These are phyloP conservation scores for Drosophila persimilis DNA, from an alignment of 1,140 invertebrate species.

Conservation along the genomic window DNA sequence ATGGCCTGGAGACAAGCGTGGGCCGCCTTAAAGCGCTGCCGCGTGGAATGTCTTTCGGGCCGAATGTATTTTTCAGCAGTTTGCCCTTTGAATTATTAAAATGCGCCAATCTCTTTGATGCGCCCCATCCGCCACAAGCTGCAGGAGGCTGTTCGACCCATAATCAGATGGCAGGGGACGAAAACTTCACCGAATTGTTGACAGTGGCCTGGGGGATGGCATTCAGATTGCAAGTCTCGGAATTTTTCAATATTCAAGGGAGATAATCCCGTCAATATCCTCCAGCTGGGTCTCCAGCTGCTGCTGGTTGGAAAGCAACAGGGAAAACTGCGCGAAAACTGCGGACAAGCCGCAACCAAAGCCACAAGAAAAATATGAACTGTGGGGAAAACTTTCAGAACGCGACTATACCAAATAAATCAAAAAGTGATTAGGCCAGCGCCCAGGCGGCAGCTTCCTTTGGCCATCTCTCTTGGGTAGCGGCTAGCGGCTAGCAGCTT, in stretches of 20 bases:
- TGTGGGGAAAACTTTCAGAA: conserved; percentile 60
- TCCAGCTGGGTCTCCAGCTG: conserved; percentile 23
- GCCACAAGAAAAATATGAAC: conserved; percentile 63
- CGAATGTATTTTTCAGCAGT: conserved; percentile 42
- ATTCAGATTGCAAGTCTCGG: conserved; percentile 23
- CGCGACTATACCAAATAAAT: conserved; percentile 67
- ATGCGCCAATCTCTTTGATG: conserved; percentile 61
- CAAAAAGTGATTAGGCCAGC: conserved; percentile 75
- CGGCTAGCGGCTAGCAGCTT: neutral
- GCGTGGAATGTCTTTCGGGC: conserved; percentile 21
- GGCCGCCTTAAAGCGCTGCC: conserved; percentile 27
- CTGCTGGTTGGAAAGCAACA: conserved; percentile 36
- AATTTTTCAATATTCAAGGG: conserved; percentile 49
- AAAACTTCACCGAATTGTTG: conserved; percentile 49
- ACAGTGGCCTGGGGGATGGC: conserved; percentile 23
- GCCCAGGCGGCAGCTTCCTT: neutral
- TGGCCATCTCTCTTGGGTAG: too few relatives aligned
- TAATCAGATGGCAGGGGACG: conserved; percentile 26
- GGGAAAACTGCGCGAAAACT: conserved; percentile 29
- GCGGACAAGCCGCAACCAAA: conserved; percentile 35
- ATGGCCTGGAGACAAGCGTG: conserved; percentile 18
- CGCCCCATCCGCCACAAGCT: conserved; percentile 2
- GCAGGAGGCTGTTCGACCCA: conserved; percentile 25
- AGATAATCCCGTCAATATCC: conserved; percentile 54
- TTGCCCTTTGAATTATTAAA: conserved; percentile 61